Evolutionary conservation across 1,140 invertebrate genomes (phyloP), one percentile per base, ranked within the genome.

Genomic region (Heliothis subflexa): DNA sequence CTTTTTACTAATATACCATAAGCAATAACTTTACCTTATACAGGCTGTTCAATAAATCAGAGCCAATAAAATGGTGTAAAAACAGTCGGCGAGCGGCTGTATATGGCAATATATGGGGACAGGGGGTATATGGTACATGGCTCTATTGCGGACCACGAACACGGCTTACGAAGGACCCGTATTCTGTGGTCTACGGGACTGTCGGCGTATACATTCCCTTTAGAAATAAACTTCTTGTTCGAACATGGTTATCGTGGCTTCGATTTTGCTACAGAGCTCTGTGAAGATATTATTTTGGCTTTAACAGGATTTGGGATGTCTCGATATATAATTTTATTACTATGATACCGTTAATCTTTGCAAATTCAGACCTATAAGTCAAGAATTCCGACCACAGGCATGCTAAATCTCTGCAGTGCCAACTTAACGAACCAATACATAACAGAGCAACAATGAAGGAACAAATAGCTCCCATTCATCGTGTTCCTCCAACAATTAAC

Each of bases 31-130:
- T 70, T 50, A 50, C 66, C 66, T 70, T 70, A 70, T 70, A 70
- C 66, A 70, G 66, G 12, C 18, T 52, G 66, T 50, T 70, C 66
- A 50, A 70, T 70, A 70, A 70, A 70, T 70, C 66, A 70, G 66
- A 25, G 66, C 66, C 21, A 70, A 70, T 70, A 70, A 70, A 70
- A 70, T 70, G 66, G 66, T 70, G 66, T 70, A 70, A 70, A 70
- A 70, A 70, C 66, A 70, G 66, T 28, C 47, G 18, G 66, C 66
- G 47, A 70, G 66, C 47, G 62, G 47, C 66, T 70, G 66, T 70
- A 70, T 70, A 70, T 50, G 66, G 66, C 45, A 70, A 70, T 70
- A 70, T 70, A 70, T 52, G 66, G 21, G 66, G 66, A 70, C 66
- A 70, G 25, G 66, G 64, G 47, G 66, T 25, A 70, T 50, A 49